Base-by-base conservation (phyloP, 92 coral and sea anemone species). In the Paragorgia papillata region DNA sequence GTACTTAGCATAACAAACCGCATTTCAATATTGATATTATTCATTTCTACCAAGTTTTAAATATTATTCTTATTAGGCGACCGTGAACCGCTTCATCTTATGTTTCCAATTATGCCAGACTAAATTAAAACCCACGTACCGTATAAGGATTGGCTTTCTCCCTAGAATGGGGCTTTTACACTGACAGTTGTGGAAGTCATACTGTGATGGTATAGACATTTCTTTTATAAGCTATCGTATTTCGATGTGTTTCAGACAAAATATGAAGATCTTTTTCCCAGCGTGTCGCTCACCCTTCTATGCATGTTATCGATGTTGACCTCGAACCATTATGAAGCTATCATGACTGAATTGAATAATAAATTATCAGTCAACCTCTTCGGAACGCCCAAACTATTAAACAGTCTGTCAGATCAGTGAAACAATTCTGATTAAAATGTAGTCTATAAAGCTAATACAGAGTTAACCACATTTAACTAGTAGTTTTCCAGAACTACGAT, bases 301-400 rank as follows among this genome's bases (percentile, higher is more conserved):
- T n/a, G 44, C 50, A 48, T 69, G 49, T 69, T 29, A 62, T 70
- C 43, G 27, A 50, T 19, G 15, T 57, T 50, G 62, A 70, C 49
- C 62, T 54, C 77, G 25, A 50, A 29, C 77, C 30, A 70, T 70
- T 50, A 70, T 70, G 55, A 34, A 17, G 21, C 77, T 30, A 70
- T 70, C 62, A 70, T 50, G 13, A 57, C 62, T 70, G 77, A 70
- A 70, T 49, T 31, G n/a, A 48, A 51, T 49, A 70, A 51, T 70
- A 53, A 70, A 70, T 70, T 54, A 53, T 27, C 61, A 53, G 62
- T 31, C 62, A 70, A 70, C 77, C 77, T 54, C 77, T 31, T 30
- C 2, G 77, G 44, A 70, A 70, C 77, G 77, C 77, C 77, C 77
- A 70, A 28, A 39, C 62, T 28, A 50, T 70, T 70, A 70, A 70